Conservation (phyloP, 2,113 vertebrate genomes). For the Naja naja region DNA sequence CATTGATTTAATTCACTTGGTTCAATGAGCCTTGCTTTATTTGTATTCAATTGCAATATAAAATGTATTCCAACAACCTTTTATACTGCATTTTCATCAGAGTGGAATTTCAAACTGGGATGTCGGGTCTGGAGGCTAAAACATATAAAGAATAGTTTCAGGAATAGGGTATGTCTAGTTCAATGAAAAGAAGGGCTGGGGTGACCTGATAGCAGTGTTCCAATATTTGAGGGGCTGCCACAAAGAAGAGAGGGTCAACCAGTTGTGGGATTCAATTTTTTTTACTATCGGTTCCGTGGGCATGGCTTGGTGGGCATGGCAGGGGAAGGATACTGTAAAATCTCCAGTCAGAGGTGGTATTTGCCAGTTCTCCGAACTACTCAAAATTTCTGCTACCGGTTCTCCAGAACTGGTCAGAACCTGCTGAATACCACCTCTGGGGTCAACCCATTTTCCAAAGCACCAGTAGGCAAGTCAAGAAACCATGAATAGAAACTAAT, state of each 20-base stretch:
- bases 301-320: too few species aligned
- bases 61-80: neutral
- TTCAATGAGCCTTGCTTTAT: neutral
- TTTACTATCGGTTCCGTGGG: too few species aligned
- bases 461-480: neutral
- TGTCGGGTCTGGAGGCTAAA: neutral
- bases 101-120: neutral
- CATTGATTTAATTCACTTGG: neutral
- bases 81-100: neutral
- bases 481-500: neutral
- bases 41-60: neutral
- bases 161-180: neutral
- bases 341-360: too few species aligned
- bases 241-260: neutral
- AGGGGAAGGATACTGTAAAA: too few species aligned
- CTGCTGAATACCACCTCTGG: too few species aligned
- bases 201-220: neutral
- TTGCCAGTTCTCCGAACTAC: too few species aligned
- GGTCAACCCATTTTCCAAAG: neutral
- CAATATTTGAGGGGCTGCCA: neutral
- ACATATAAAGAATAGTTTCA: neutral
- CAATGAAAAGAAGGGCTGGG: neutral
- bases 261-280: too few species aligned
- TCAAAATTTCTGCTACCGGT: too few species aligned
- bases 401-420: too few species aligned